phyloP scores from a whole-genome alignment of 2,888 invertebrate species.

The Pediacus dermestoides region DNA sequence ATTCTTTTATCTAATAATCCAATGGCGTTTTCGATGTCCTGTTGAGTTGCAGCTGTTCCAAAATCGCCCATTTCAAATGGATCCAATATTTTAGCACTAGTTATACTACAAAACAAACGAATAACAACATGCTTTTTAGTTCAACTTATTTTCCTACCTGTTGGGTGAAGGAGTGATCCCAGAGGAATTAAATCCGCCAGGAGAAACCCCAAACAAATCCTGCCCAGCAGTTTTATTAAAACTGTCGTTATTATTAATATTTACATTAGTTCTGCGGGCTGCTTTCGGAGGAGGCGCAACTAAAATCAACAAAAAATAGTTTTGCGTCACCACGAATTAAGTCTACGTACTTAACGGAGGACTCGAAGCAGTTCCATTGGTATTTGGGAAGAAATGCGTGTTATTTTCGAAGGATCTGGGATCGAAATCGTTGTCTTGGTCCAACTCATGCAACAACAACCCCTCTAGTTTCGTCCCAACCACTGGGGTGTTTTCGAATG shows the following conservation, averaged over 20 bases:
- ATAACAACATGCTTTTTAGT: constrained; percentile 7
- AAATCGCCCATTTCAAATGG: constrained; percentile 85
- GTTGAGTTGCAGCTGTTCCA: constrained; percentile 52
- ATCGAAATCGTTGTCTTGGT: constrained; percentile 80
- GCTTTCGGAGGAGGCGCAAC: constrained; percentile 90
- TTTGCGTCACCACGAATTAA: background rate
- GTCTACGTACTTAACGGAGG: constrained; percentile 66
- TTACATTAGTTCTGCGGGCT: constrained; percentile 50
- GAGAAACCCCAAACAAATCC: constrained; percentile 80
- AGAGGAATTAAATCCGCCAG: constrained; percentile 65
- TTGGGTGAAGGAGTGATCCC: constrained; percentile 29
- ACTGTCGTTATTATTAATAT: constrained; percentile 37
- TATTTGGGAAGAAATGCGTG: constrained; percentile 35
- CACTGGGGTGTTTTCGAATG: constrained; percentile 55
- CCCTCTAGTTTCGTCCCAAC: constrained; percentile 78
- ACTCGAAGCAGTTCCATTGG: constrained; percentile 43
- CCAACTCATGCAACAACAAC: constrained; percentile 73
- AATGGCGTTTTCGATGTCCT: constrained; percentile 69
- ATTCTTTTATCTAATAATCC: constrained; percentile 77
- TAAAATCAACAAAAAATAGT: constrained; percentile 46
- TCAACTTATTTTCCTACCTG: constrained; percentile 28
- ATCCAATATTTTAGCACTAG: constrained; percentile 56
- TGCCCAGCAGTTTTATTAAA: constrained; percentile 50
- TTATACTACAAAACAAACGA: constrained; percentile 32
- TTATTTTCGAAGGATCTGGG: constrained; percentile 78